Evolutionary conservation across 2,888 invertebrate species (phyloP), one percentile per base, ranked within the genome.

Genomic region (Parapristionchus giblindavisi): DNA sequence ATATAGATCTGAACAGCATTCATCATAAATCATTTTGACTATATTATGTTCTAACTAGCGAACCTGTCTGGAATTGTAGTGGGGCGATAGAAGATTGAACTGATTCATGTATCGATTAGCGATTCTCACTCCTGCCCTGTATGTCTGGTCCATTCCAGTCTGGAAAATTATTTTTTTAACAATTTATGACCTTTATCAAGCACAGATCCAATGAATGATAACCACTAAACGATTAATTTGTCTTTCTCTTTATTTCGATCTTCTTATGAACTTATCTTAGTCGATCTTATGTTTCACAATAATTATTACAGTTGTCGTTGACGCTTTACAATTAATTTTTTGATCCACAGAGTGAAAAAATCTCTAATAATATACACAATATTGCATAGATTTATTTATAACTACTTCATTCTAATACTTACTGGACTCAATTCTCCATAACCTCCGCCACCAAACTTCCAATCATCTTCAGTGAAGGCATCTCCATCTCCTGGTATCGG

Each of bases 1-100:
- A 89, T 84, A 76, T 85, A 81, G 32, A 89, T 77, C 80, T 86
- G 63, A n/a, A n/a, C n/a, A n/a, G n/a, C n/a, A n/a, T n/a, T n/a
- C n/a, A n/a, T n/a, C n/a, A n/a, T n/a, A n/a, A n/a, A n/a, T 24
- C 51, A 51, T 14, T 24, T 4, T 51, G 5, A 51, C 21, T n/a
- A 32, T 29, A 43, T 14, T 14, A 14, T 43, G 17, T 43, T 17
- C 43, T 43, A 43, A 17, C 43, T 14, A 14, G 1, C 32, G 43
- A 21, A 68, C 68, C 68, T 68, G 52, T 14, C 0, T 2, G 14
- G 68, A n/a, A 2, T 40, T 68, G 52, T 68, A 68, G 24, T 24
- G 24, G 17, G 21, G 52, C 34, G 52, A 36, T 8, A 68, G 68
- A 2, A 68, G 24, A 0, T 21, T 5, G 34, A 52, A 54, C n/a